phyloP scores from a whole-genome alignment of 2,113 vertebrate genomes.

The Triplophysa tibetana region DNA sequence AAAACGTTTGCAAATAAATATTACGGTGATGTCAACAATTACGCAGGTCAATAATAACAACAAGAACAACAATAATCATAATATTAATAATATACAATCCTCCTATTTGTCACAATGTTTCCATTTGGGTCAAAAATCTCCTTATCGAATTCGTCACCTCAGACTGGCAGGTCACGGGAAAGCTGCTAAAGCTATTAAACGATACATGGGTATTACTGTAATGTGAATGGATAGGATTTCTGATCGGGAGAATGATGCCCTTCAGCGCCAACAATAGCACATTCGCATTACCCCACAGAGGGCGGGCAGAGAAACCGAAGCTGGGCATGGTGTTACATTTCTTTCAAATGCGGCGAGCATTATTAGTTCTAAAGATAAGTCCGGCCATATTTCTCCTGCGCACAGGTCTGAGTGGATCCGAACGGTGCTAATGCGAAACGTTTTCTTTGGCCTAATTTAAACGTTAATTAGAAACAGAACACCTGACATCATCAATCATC shows the following conservation, averaged over 20 bases:
- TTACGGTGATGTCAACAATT: too few relatives aligned
- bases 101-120: background rate
- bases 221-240: conserved; percentile 42
- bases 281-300: conserved; percentile 30
- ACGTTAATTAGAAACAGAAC: conserved; percentile 76
- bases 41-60: background rate
- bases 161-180: background rate
- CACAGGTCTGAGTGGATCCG: conserved; percentile 46
- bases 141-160: conserved; percentile 3
- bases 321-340: conserved; percentile 48
- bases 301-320: conserved; percentile 36
- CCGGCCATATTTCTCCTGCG: conserved; percentile 36
- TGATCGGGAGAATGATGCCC: conserved; percentile 39
- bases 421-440: conserved; percentile 53
- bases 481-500: conserved; percentile 77
- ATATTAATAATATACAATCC: background rate
- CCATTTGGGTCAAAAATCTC: background rate
- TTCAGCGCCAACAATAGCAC: conserved; percentile 50
- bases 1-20: too few relatives aligned
- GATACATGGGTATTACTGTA: conserved; percentile 17
- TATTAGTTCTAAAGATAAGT: conserved; percentile 51
- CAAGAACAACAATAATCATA: background rate
- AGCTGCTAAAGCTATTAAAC: conserved; percentile 42
- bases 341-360: conserved; percentile 47
- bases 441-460: conserved; percentile 65